Percentiles rank a stretch among this genome's conserved stretches.
Evolutionary conservation across 2,113 vertebrate genomes (phyloP).

Genomic region (Mesoclemmys tuberculata): DNA sequence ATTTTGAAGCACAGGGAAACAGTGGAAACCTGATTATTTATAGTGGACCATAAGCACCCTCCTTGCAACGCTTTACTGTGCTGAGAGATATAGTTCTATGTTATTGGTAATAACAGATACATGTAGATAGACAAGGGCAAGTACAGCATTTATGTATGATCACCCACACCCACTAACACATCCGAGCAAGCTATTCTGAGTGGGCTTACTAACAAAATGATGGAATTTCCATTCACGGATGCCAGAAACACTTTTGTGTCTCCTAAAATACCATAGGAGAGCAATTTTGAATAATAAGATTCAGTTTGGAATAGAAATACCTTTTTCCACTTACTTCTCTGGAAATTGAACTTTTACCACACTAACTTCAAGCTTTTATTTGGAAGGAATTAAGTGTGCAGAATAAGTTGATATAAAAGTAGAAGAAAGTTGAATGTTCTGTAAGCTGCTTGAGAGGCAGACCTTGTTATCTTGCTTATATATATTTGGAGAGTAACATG

Average conservation of each 20-base stretch:
- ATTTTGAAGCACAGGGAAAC: background rate
- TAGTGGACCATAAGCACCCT: background rate
- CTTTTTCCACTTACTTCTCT: background rate
- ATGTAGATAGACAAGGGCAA: background rate
- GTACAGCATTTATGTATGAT: background rate
- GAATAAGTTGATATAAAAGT: background rate
- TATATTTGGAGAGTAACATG: background rate
- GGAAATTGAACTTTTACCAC: background rate
- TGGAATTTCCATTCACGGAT: constrained; percentile 46
- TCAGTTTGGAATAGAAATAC: background rate
- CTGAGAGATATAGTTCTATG: background rate
- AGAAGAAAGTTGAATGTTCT: fast-evolving
- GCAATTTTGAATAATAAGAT: background rate
- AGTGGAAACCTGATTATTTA: background rate
- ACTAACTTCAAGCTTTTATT: background rate
- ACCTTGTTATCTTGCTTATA: background rate
- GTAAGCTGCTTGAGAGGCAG: background rate
- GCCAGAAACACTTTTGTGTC: constrained; percentile 44
- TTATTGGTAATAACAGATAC: background rate
- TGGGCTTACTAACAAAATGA: background rate
- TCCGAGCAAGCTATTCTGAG: constrained; percentile 18
- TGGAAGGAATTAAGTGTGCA: background rate
- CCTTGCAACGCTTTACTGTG: background rate
- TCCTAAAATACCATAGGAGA: constrained; percentile 18
- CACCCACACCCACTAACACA: background rate